Base-by-base conservation (phyloP, 2,888 invertebrate species). In the Uloborus plumipes region DNA sequence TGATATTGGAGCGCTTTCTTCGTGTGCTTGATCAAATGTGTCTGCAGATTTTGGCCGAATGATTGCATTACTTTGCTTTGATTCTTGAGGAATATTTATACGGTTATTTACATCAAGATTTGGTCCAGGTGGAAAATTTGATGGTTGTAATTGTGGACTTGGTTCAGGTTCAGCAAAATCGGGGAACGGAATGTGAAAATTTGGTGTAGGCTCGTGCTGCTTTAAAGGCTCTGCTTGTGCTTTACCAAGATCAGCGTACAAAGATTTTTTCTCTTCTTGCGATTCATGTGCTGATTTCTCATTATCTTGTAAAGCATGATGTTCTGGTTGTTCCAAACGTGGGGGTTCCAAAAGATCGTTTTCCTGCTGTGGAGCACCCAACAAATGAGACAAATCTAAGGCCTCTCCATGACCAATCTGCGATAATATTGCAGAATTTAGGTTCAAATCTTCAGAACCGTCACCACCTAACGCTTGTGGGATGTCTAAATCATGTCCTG, bases 81-180 rank as follows among this genome's bases (percentile, higher is more conserved):
- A 75, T 65, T 81, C 81, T 22, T 77, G 76, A 3, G 73, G 65
- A 50, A 73, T 15, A 22, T 71, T 31, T 20, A 73, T 73, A 13
- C 65, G 66, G 18, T 82, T 82, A 31, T 76, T 82, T 9, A 67
- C 26, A 13, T 81, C 64, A 14, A 76, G 26, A 22, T 71, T 76
- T 3, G 71, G 71, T 3, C 47, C 18, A 2, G 26, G 31, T 15
- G 53, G 73, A 14, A 83, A 83, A 50, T 77, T 83, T 16, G 77
- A 76, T 4, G 67, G 72, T 62, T 77, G 65, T n/a, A 76, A n/a
- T 20, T 61, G 77, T 9, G 83, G 83, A n/a, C 83, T 69, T 0
- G 83, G 83, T 55, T 83, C 83, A 15, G 83, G 83, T 64, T 83
- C 83, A 9, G 77, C 77, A 69, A 83, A 83, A 16, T 83, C 83